Evolutionary conservation across 2,113 vertebrate species (phyloP).

Genomic region (Mobula hypostoma): DNA sequence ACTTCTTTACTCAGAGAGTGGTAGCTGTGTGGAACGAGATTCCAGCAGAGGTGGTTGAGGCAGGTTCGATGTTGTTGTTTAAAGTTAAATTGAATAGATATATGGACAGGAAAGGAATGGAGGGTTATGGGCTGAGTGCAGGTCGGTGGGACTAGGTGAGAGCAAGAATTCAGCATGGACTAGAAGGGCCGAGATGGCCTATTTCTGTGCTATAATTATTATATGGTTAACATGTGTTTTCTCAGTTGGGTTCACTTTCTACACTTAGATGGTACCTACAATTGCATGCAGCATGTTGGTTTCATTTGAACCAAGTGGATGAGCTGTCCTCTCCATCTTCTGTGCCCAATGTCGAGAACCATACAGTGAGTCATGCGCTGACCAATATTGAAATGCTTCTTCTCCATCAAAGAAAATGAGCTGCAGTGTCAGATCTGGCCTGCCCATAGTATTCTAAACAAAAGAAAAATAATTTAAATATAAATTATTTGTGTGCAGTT

Average conservation of each 20-base stretch:
- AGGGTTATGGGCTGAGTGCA: no score
- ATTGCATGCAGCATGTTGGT: conserved; percentile 84
- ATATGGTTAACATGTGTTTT: background rate
- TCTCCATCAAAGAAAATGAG: conserved; percentile 95
- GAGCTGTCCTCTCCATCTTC: conserved; percentile 77
- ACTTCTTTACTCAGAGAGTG: no score
- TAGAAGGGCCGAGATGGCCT: no score
- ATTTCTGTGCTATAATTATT: no score
- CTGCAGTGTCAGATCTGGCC: conserved; percentile 73
- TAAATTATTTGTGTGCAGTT: no score
- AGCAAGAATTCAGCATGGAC: no score
- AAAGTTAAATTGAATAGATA: no score
- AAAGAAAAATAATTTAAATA: background rate
- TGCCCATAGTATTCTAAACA: conserved; percentile 38
- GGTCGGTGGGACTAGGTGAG: no score
- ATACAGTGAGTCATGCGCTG: conserved; percentile 78
- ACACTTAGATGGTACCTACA: conserved; percentile 52
- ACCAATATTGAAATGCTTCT: conserved; percentile 86
- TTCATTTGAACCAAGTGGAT: conserved; percentile 65
- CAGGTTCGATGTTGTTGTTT: no score
- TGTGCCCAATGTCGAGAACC: conserved; percentile 84
- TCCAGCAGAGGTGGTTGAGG: no score
- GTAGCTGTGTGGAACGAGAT: no score
- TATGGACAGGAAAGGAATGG: no score
- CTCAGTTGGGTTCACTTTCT: background rate